A percentile compares a stretch with the other conserved stretches of the same genome.
Evolutionary conservation across 2,797 vertebrate species (phyloP).

Genomic region (Thamnophis elegans): DNA sequence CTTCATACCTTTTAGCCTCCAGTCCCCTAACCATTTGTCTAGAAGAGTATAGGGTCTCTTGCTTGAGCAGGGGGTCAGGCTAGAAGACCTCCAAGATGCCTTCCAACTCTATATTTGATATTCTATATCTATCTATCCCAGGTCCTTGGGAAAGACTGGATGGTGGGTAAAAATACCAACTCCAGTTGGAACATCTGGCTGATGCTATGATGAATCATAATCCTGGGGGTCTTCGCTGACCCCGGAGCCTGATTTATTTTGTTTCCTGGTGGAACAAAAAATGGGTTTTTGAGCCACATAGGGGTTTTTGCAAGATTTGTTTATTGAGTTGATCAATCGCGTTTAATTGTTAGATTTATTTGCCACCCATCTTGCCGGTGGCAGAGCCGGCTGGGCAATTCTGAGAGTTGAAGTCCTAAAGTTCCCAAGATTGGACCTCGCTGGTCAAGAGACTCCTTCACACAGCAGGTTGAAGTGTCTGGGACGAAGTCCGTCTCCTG

Average conservation of each 20-base stretch:
- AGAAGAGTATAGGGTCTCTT: no score
- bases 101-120: background rate
- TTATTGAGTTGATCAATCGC: background rate
- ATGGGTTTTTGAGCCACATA: background rate
- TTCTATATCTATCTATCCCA: background rate
- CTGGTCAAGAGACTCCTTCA: background rate
- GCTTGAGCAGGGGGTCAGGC: no score
- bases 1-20: no score
- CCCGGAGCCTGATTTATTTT: background rate
- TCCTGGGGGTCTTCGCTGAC: background rate
- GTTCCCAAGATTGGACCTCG: no score
- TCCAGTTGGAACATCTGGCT: background rate
- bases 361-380: no score
- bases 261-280: background rate
- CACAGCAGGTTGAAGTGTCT: background rate
- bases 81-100: background rate
- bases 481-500: background rate
- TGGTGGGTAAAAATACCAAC: background rate
- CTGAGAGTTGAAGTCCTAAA: background rate
- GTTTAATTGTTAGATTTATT: background rate
- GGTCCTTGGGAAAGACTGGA: background rate
- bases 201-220: background rate
- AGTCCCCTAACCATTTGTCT: no score
- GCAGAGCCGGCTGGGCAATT: background rate
- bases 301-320: background rate